A percentile compares a stretch with the other conserved stretches of the same genome.
These are phyloP conservation scores for Electrophaes corylata DNA, from an alignment of 2,888 invertebrate species.

Conservation along the genomic window DNA sequence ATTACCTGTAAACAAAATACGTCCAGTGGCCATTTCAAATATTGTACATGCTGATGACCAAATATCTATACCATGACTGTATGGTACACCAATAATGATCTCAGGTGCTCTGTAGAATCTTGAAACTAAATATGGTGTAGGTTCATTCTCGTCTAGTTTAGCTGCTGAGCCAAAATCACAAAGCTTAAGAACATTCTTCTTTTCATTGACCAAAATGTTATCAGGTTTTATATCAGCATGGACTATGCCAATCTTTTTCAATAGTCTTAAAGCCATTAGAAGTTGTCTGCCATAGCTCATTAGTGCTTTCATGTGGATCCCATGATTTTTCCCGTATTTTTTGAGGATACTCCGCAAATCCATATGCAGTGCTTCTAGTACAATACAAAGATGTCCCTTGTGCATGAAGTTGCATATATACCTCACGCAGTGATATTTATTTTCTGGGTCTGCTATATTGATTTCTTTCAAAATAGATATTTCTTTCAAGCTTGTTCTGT, in stretches of 20 bases:
- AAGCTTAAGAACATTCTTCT: constrained; percentile 96
- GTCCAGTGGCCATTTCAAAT: constrained; percentile 98
- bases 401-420: constrained; percentile 96
- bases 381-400: constrained; percentile 98
- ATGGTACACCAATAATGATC: constrained; percentile 97
- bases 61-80: constrained; percentile 97
- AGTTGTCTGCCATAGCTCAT: constrained; percentile 98
- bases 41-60: constrained; percentile 99
- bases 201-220: constrained; percentile 99
- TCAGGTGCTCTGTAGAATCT: constrained; percentile 99
- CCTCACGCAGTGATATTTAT: constrained; percentile 97
- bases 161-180: constrained; percentile 99
- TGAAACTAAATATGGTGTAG: constrained; percentile 98
- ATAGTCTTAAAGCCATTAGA: constrained; percentile 94
- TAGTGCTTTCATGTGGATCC: constrained; percentile 97
- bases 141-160: constrained; percentile 96
- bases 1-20: constrained; percentile 98
- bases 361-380: constrained; percentile 98
- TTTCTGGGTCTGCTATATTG: constrained; percentile 97
- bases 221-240: constrained; percentile 99
- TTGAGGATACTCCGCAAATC: constrained; percentile 95
- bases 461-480: constrained; percentile 95
- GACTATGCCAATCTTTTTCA: constrained; percentile 97
- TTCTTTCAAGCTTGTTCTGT: constrained; percentile 98
- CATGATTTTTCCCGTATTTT: constrained; percentile 98